These are phyloP conservation scores for Hiodon alosoides DNA, from an alignment of 2,113 vertebrate species.

Conservation along the genomic window DNA sequence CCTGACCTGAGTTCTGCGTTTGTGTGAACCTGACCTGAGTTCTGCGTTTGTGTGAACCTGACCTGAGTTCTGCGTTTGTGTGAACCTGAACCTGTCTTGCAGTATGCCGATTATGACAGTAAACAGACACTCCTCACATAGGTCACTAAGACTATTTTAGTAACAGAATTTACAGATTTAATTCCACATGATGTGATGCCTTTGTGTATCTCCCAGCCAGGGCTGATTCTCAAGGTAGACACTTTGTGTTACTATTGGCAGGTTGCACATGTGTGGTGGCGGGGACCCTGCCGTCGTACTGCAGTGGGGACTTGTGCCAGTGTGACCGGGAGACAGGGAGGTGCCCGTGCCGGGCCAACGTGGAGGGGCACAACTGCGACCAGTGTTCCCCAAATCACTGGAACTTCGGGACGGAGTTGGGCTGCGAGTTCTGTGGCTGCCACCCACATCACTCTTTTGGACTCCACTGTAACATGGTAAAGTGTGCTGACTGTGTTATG, in stretches of 20 bases:
- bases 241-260: constrained; percentile 31
- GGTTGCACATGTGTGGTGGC: constrained; percentile 69
- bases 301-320: constrained; percentile 50
- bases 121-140: too few species aligned
- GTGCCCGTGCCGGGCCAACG: constrained; percentile 66
- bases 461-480: constrained; percentile 67
- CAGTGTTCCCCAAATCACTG: constrained; percentile 68
- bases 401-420: constrained; percentile 61
- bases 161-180: too few species aligned
- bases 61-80: too few species aligned
- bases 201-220: too few species aligned
- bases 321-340: constrained; percentile 60
- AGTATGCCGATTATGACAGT: too few species aligned
- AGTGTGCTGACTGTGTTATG: neutral
- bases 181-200: too few species aligned
- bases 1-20: too few species aligned
- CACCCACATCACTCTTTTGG: constrained; percentile 48
- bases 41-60: too few species aligned
- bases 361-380: constrained; percentile 68
- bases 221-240: neutral
- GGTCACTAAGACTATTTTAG: too few species aligned
- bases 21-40: too few species aligned
- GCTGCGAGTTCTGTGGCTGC: constrained; percentile 71
- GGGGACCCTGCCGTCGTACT: constrained; percentile 61
- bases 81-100: too few species aligned